phyloP scores from a whole-genome alignment of 2,797 vertebrate species.

The Aulostomus chinensis region DNA sequence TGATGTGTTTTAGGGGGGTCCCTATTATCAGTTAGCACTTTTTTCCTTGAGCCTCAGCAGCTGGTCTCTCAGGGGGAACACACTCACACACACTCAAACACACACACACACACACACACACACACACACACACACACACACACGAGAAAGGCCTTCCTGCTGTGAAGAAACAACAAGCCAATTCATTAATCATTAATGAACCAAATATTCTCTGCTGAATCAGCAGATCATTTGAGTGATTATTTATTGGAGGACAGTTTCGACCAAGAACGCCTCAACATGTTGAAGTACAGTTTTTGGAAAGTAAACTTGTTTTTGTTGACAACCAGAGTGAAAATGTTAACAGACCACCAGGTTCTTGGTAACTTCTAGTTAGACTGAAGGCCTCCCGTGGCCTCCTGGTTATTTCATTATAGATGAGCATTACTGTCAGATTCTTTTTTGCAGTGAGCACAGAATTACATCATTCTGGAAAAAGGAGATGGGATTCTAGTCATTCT shows the following conservation, averaged over 20 bases:
- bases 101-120: conserved; percentile 9
- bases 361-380: no score
- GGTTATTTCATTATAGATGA: no score
- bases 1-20: conserved; percentile 24
- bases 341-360: no score
- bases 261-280: no score
- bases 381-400: neutral
- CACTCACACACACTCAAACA: conserved; percentile 6
- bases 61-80: conserved; percentile 40
- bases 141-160: conserved; percentile 6
- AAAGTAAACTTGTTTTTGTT: no score
- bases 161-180: conserved; percentile 11
- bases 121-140: conserved; percentile 8
- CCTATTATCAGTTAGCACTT: conserved; percentile 64
- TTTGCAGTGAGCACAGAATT: no score
- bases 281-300: no score
- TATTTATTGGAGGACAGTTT: neutral
- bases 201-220: conserved; percentile 5
- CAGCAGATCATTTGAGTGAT: conserved; percentile 4
- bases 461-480: no score
- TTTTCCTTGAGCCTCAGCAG: conserved; percentile 49
- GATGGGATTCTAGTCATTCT: no score
- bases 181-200: conserved; percentile 26
- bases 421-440: neutral
- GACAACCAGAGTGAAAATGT: no score